Percentiles rank a stretch among this genome's conserved stretches.
Evolutionary conservation across 2,888 invertebrate species (phyloP).

Genomic region (Phytoseiulus persimilis): DNA sequence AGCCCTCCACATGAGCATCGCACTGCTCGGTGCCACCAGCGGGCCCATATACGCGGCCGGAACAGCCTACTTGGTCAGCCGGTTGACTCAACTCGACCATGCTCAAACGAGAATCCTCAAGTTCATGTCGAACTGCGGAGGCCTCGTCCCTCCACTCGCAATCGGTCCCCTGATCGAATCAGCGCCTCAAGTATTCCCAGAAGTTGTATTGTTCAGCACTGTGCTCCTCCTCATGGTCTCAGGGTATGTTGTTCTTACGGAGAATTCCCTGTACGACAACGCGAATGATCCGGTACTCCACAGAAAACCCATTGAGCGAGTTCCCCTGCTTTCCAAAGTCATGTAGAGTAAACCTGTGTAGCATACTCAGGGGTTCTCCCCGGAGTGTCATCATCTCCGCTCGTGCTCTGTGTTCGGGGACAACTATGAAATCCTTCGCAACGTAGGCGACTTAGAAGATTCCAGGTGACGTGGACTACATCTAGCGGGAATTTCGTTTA

Average conservation of each 20-base stretch:
- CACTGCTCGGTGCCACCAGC: neutral
- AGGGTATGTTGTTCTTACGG: neutral
- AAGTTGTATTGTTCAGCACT: neutral
- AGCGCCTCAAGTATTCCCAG: neutral
- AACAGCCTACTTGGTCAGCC: slow-evolving; percentile 10
- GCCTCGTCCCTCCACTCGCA: slow-evolving; percentile 6
- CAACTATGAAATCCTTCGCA: too few species aligned
- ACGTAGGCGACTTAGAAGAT: too few species aligned
- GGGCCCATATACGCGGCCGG: slow-evolving; percentile 16
- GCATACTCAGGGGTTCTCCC: neutral
- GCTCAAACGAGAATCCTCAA: neutral
- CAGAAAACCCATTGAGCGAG: neutral
- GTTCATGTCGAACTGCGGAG: slow-evolving; percentile 29
- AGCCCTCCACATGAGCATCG: neutral
- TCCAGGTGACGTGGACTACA: too few species aligned
- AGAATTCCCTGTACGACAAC: neutral
- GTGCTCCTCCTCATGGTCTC: neutral
- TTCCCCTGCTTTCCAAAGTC: neutral
- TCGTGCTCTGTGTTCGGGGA: too few species aligned
- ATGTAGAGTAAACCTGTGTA: neutral
- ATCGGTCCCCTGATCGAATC: slow-evolving; percentile 18
- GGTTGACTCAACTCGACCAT: neutral
- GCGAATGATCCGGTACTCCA: neutral
- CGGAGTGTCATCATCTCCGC: neutral
- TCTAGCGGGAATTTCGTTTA: too few species aligned